Percentiles rank a stretch among this genome's conserved stretches.
phyloP scores from a whole-genome alignment of 1,140 invertebrate species.

The Ladona fulva region DNA sequence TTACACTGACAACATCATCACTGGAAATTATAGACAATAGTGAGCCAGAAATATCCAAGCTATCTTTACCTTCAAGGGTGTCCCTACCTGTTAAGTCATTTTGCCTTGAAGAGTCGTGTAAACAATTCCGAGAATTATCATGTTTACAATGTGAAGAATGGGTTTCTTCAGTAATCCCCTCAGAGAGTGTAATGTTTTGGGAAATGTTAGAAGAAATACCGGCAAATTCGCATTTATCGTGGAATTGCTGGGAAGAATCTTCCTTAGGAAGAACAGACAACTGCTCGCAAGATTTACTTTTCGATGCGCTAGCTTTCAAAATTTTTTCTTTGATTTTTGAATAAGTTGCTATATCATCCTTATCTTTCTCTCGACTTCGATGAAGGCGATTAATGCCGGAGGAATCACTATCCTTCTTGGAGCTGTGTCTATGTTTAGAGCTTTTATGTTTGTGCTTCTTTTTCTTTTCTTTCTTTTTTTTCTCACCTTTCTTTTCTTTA shows the following conservation, averaged over 20 bases:
- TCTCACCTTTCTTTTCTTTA: constrained; percentile 44
- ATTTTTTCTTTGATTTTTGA: not conserved
- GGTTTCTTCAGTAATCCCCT: not conserved
- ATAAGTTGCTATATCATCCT: not conserved
- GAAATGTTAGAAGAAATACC: not conserved
- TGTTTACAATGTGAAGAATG: not conserved
- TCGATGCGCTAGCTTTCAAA: not conserved
- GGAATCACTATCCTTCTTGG: not conserved
- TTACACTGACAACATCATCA: constrained; percentile 14
- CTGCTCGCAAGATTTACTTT: constrained; percentile 11
- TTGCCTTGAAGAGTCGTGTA: not conserved
- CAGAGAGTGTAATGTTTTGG: too few relatives aligned
- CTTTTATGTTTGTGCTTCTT: constrained; percentile 30
- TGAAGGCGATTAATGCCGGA: not conserved
- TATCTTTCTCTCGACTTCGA: not conserved
- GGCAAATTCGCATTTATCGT: not conserved
- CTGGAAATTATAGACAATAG: not conserved
- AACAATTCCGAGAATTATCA: not conserved
- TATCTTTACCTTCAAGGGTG: not conserved
- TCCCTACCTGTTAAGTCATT: not conserved
- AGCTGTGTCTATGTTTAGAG: constrained; percentile 20
- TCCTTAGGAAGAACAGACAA: not conserved
- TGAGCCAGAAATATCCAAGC: not conserved
- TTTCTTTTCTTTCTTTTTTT: constrained; percentile 45
- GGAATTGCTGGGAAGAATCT: not conserved